Conservation (phyloP, 2,113 vertebrate species). For the Polyodon spathula region DNA sequence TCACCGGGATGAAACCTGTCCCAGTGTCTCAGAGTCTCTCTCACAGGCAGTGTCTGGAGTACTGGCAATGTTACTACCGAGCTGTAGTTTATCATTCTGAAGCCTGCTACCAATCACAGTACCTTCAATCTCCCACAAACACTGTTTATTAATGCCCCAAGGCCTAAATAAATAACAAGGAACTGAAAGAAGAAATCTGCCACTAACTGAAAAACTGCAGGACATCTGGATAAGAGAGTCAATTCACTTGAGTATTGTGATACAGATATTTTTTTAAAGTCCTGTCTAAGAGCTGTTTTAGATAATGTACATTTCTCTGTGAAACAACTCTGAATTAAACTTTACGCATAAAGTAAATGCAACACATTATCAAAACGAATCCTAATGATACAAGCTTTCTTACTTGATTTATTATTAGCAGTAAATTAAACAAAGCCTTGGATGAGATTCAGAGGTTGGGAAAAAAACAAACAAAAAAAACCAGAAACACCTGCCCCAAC, state of each 20-base stretch:
- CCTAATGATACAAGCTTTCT: too few relatives aligned
- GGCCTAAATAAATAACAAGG: conserved; percentile 2
- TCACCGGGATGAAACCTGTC: background rate
- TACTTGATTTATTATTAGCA: too few relatives aligned
- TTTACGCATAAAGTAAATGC: too few relatives aligned
- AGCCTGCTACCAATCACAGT: background rate
- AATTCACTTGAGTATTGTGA: background rate
- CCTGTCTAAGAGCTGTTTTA: background rate
- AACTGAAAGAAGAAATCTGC: background rate
- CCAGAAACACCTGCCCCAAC: too few relatives aligned
- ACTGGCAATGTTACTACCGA: background rate
- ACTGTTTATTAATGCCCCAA: background rate
- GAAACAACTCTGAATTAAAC: too few relatives aligned
- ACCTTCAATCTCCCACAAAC: background rate
- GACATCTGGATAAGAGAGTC: background rate
- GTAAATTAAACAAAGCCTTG: too few relatives aligned
- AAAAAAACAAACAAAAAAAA: too few relatives aligned
- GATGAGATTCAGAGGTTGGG: too few relatives aligned
- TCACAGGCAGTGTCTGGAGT: background rate
- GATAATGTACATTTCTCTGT: too few relatives aligned
- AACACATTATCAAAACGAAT: too few relatives aligned
- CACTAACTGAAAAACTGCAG: background rate
- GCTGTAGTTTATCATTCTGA: background rate
- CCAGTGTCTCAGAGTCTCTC: background rate
- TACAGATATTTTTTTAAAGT: background rate